Conservation (phyloP, 2,888 invertebrate genomes). For the Eulithis prunata region DNA sequence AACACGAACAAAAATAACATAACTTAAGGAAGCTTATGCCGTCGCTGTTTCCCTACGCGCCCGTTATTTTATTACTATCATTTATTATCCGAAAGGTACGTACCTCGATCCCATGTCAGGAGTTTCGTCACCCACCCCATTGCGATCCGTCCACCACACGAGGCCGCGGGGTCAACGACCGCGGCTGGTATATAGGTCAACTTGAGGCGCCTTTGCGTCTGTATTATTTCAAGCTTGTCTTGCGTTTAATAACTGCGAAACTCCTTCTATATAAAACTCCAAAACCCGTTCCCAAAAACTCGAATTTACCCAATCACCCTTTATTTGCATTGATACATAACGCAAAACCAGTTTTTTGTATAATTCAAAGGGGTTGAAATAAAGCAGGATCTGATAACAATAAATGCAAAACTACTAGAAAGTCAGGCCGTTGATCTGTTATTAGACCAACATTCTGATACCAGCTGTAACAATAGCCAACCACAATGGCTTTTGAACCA, state of each 20-base stretch:
- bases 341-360: slow-evolving; percentile 58
- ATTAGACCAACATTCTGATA: slow-evolving; percentile 54
- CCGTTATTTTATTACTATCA: slow-evolving; percentile 31
- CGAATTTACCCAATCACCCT: slow-evolving; percentile 47
- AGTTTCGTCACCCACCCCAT: slow-evolving; percentile 57
- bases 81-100: slow-evolving; percentile 40
- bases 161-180: slow-evolving; percentile 76
- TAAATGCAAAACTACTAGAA: slow-evolving; percentile 50
- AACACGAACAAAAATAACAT: not conserved
- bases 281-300: slow-evolving; percentile 55
- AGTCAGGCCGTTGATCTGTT: slow-evolving; percentile 54
- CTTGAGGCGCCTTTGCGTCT: slow-evolving; percentile 77
- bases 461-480: slow-evolving; percentile 46
- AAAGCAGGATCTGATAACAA: slow-evolving; percentile 52
- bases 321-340: slow-evolving; percentile 32
- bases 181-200: slow-evolving; percentile 77
- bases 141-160: slow-evolving; percentile 57
- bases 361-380: slow-evolving; percentile 64
- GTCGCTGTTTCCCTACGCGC: slow-evolving; percentile 15
- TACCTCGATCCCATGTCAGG: slow-evolving; percentile 40
- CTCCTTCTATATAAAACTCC: slow-evolving; percentile 57
- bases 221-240: slow-evolving; percentile 69
- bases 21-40: not conserved
- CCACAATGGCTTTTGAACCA: slow-evolving; percentile 49
- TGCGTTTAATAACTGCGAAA: slow-evolving; percentile 51